Base-by-base conservation (phyloP, 2,113 vertebrate genomes). In the Myiagra hebetior region DNA sequence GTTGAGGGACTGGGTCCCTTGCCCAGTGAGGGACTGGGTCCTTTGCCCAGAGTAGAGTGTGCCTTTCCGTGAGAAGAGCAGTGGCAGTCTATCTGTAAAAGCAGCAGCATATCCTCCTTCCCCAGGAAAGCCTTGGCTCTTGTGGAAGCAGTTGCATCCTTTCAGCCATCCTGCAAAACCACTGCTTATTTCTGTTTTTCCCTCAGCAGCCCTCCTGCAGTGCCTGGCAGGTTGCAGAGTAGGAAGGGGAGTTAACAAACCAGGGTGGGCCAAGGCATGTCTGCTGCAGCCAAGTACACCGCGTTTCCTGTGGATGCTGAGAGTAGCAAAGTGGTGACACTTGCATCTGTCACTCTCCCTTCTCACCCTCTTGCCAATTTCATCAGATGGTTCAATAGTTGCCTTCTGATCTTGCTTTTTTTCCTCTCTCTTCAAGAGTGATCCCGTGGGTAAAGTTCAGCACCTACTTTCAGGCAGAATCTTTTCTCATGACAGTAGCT, bases 81-180 rank as follows among this genome's bases (percentile, higher is more conserved):
- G 21, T 42, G 3, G 1, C n/a, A 81, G 6, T 13, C 15, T 78
- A 3, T 60, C 27, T 37, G 9, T n/a, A n/a, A 9, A 44, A 56
- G 28, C 31, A 50, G 60, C 23, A 85, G 9, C 0, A 0, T 18
- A 77, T 18, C 7, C 17, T 18, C 2, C 37, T 64, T 83, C 14
- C 30, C 11, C 23, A 85, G 46, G 28, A 90, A 90, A 69, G 7
- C 21, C 35, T 49, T 2, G 1, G 15, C 23, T 62, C 15, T 39
- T 2, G 0, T 15, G 13, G 46, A 80, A 85, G 31, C 49, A 73
- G 21, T 21, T 79, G 7, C 33, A 44, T 49, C 62, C 88, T 76
- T 86, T 67, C 37, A 50, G 27, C 6, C 16, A 67, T 11, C 12
- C n/a, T 46, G 9, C 20, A 69, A 59, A 94, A 37, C 7, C 63